Percentiles rank a stretch among this genome's conserved stretches.
phyloP scores from a whole-genome alignment of 2,888 invertebrate genomes.

The Zhuqinia jingwanae region DNA sequence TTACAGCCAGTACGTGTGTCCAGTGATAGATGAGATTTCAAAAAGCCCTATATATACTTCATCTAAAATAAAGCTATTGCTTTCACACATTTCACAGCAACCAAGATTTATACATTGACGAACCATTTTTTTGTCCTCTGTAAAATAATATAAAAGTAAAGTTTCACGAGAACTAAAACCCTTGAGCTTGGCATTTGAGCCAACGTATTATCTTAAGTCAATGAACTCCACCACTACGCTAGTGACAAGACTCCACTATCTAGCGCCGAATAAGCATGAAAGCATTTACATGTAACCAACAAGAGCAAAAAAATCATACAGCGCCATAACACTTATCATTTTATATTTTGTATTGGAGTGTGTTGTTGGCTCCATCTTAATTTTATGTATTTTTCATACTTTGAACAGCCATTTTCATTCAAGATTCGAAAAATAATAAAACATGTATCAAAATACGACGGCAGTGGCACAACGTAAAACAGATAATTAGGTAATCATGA shows the following conservation, averaged over 20 bases:
- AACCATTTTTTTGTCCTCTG: constrained; percentile 52
- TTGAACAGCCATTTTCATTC: constrained; percentile 30
- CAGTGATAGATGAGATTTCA: too few species aligned
- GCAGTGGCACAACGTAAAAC: neutral
- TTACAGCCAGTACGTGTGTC: too few species aligned
- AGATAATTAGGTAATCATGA: too few species aligned
- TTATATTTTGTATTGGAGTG: neutral
- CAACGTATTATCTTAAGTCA: constrained; percentile 68
- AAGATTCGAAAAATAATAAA: constrained; percentile 2
- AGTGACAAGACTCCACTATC: constrained; percentile 23
- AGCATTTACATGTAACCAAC: too few species aligned
- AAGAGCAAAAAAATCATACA: too few species aligned
- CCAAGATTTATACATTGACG: constrained; percentile 38
- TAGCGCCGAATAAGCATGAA: too few species aligned
- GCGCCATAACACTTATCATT: too few species aligned
- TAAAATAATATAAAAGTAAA: constrained; percentile 42
- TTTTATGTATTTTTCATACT: too few species aligned
- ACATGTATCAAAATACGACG: neutral
- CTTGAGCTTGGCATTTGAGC: constrained; percentile 71
- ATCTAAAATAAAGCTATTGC: neutral
- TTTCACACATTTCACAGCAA: constrained; percentile 24
- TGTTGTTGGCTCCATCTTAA: neutral
- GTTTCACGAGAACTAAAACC: constrained; percentile 56
- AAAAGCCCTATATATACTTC: too few species aligned
- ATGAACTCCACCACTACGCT: constrained; percentile 61